Conservation (phyloP, 2,888 invertebrate species). For the Sesia bembeciformis region DNA sequence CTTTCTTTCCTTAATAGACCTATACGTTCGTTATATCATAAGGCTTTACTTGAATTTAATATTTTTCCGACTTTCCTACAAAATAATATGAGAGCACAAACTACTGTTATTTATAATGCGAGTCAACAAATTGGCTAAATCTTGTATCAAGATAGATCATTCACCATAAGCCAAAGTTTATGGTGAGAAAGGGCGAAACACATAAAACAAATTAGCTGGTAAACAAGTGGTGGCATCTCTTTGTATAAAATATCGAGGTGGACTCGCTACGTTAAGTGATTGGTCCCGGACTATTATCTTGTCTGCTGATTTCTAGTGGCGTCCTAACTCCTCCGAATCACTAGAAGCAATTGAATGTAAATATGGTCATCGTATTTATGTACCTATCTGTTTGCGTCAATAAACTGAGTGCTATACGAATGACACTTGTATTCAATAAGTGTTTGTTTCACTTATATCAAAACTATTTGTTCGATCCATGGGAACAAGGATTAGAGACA, state of each 20-base stretch:
- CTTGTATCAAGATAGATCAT: slow-evolving; percentile 14
- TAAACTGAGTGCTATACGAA: no score
- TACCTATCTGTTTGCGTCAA: slow-evolving; percentile 9
- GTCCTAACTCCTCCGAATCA: slow-evolving; percentile 33
- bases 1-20: no score
- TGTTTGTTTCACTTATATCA: no score
- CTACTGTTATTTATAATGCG: background rate
- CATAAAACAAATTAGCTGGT: slow-evolving; percentile 17
- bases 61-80: no score
- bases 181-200: slow-evolving; percentile 16
- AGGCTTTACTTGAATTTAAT: no score
- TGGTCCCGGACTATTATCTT: slow-evolving; percentile 50
- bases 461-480: no score
- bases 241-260: slow-evolving; percentile 30
- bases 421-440: no score
- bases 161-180: slow-evolving; percentile 30
- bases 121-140: slow-evolving; percentile 13
- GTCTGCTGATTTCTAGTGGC: slow-evolving; percentile 44
- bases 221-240: slow-evolving; percentile 18
- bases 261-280: slow-evolving; percentile 51
- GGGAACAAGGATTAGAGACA: no score
- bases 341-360: slow-evolving; percentile 36
- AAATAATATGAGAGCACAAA: background rate
- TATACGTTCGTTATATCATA: no score
- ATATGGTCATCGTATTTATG: slow-evolving; percentile 20